Base-by-base conservation (phyloP, 2,888 invertebrate genomes). In the Drosophila mulleri region DNA sequence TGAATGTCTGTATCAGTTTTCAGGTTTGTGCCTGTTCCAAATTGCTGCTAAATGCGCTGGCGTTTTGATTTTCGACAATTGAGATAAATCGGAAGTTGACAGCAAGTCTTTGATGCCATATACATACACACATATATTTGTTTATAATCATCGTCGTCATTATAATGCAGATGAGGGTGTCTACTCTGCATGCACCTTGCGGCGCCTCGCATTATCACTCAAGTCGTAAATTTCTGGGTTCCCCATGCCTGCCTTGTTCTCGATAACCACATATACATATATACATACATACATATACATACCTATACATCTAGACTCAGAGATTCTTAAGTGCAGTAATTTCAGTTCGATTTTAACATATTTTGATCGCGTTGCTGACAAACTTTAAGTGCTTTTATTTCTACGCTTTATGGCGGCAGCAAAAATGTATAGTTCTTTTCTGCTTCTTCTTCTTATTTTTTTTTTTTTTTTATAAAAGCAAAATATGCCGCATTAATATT, bases 71-170 rank as follows among this genome's bases (percentile, higher is more conserved):
- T 87, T 64, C 82, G 82, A 72, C 88, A 81, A 89, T 85, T 89
- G 83, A 90, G 89, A 89, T 89, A 83, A 89, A 88, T 89, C 90
- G 91, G 90, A 91, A 91, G 90, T 91, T 87, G 66, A 66, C 79
- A 73, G 78, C 74, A 64, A 61, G 72, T 44, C 67, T 72, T 74
- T 71, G 54, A 75, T 52, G 54, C 44, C 65, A 67, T 67, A 67
- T 59, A 59, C 29, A 58, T 2, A 37, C 6, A 39, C 6, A 39
- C 7, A 39, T 6, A 39, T 39, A 48, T 11, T 39, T 39, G 7
- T 48, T 54, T 32, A 48, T 26, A 63, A 54, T 37, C 56, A 41
- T 26, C 12, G 47, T 65, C 54, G 52, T 62, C 64, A 76, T 75
- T 76, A 63, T 78, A 52, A 78, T 67, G 72, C 62, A 75, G 69